Evolutionary conservation across 2,888 invertebrate species (phyloP), one percentile per base, ranked within the genome.

Genomic region (Coremacera marginata): DNA sequence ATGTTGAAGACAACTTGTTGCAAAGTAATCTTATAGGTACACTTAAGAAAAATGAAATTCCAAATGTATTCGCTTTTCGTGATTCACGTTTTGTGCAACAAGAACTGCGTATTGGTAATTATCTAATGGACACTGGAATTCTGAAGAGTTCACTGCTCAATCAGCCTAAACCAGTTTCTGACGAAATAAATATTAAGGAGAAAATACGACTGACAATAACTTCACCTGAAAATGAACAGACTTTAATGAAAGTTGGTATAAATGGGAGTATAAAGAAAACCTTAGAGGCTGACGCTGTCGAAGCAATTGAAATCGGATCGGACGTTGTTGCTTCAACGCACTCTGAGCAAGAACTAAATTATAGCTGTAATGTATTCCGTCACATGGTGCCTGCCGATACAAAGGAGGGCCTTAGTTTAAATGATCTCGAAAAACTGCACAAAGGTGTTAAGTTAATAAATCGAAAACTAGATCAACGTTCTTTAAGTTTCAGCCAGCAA

Each of bases 61-160:
- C 89, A 70, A 89, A 85, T 31, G 90, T 89, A 34, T 77, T 89
- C 75, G 87, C 87, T 14, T 89, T 87, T 81, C 83, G 88, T 16
- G 89, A 89, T 76, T 89, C 89, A 5, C 86, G 87, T n/a, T 87
- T 89, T 82, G 89, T 89, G 19, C 87, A 88, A 74, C 89, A 89
- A 79, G 89, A 90, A 79, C 79, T 89, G 78, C 86, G 89, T 51
- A 89, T 89, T 77, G 89, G 89, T 5, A 89, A 89, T 77, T 88
- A 86, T 72, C 83, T 86, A 2, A 89, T 89, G 89, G 89, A 89
- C 80, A 89, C 89, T 2, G 89, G 89, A 14, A 89, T 89, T 37
- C 86, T 88, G 49, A 89, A 88, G 83, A 86, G 87, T 79, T 83
- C 86, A 0, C 68, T 83, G 16, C 82, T 82, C 8, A 83, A 83